Percentiles rank a stretch among this genome's conserved stretches.
Conservation (phyloP, 2,113 vertebrate genomes). For the Cyprinodon brontotheroides region DNA sequence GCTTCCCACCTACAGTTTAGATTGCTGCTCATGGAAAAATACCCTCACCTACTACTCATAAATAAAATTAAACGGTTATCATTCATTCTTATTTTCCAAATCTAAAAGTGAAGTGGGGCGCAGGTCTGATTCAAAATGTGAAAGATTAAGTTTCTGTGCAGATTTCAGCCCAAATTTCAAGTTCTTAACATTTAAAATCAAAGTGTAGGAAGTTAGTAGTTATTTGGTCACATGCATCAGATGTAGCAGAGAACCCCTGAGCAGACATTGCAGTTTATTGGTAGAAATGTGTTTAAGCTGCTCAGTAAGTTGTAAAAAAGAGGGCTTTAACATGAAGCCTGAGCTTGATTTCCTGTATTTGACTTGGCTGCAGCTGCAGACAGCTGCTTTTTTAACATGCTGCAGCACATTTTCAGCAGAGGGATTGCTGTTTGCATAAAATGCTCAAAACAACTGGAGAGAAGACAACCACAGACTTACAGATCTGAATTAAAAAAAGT, state of each 20-base stretch:
- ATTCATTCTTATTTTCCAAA: not conserved
- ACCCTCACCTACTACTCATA: not conserved
- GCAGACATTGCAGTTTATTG: not conserved
- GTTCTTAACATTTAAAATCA: not conserved
- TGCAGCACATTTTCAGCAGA: not conserved
- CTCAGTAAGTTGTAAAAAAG: not conserved
- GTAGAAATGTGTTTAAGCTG: not conserved
- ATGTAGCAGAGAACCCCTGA: not conserved
- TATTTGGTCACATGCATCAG: not conserved
- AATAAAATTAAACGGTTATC: too few species aligned
- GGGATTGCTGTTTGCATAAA: not conserved
- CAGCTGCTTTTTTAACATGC: not conserved
- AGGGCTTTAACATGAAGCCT: not conserved
- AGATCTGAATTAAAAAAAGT: conserved; percentile 18
- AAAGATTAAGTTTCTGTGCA: not conserved
- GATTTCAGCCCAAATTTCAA: not conserved
- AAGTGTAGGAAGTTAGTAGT: not conserved
- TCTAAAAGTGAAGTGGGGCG: not conserved
- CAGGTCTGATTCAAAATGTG: not conserved
- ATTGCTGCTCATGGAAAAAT: not conserved
- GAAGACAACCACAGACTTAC: conserved; percentile 16
- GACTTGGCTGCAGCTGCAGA: not conserved
- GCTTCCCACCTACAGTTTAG: not conserved
- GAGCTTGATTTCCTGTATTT: not conserved
- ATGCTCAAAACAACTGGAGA: conserved; percentile 1